A percentile compares a stretch with the other conserved stretches of the same genome.
Evolutionary conservation across 2,888 invertebrate species (phyloP).

Genomic region (Frankliniella intonsa): DNA sequence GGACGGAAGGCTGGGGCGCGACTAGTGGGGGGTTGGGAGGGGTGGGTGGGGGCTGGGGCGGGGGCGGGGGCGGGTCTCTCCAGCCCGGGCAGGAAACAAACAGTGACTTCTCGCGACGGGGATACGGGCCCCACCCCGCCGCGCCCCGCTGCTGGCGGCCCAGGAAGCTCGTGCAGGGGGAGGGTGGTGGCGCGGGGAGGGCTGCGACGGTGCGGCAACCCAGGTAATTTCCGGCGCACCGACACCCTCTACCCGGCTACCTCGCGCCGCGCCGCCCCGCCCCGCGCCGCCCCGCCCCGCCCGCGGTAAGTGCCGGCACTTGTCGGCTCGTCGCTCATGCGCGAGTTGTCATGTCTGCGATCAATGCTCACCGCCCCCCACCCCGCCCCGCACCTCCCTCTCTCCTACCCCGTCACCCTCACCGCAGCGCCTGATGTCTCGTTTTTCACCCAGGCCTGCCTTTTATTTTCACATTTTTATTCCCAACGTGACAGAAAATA

Average conservation of each 20-base stretch:
- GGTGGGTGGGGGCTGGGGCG: background rate
- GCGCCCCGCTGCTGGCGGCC: background rate
- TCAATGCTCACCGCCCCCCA: too few species aligned
- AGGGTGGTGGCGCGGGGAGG: background rate
- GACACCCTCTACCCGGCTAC: background rate
- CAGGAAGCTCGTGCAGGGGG: background rate
- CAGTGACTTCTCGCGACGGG: constrained; percentile 16
- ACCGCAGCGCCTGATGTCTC: background rate
- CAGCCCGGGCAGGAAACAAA: background rate
- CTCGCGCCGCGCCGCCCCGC: too few species aligned
- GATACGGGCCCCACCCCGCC: background rate
- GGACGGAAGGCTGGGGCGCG: background rate
- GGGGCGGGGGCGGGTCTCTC: background rate
- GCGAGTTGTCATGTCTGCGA: background rate
- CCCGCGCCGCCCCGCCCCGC: too few species aligned
- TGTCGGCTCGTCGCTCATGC: constrained; percentile 11
- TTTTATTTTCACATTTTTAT: too few species aligned
- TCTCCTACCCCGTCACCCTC: background rate
- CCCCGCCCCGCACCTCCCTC: background rate
- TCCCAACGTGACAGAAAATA: too few species aligned
- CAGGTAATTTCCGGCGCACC: constrained; percentile 20
- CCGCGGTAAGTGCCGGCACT: background rate
- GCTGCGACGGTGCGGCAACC: background rate
- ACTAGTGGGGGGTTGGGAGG: background rate
- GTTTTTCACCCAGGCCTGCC: too few species aligned